Base-by-base conservation (phyloP, 2,797 vertebrate genomes). In the Acrossocheilus fasciatus region DNA sequence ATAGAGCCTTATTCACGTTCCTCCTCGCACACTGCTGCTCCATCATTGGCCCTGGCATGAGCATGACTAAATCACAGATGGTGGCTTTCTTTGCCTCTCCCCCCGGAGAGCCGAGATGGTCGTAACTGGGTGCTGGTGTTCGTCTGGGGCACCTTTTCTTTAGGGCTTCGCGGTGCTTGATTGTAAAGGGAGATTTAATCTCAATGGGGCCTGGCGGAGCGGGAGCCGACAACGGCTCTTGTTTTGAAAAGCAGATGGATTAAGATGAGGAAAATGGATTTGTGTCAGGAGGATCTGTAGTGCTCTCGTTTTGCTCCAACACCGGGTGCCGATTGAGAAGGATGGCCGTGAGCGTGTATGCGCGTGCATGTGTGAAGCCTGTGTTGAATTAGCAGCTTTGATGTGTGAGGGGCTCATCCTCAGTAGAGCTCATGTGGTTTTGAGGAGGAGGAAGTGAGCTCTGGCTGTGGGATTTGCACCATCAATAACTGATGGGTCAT, bases 21-120 rank as follows among this genome's bases (percentile, higher is more conserved):
- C 88, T 91, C 86, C 4, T 62, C 90, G 68, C 90, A 89, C 88
- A 90, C 89, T 91, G 81, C 86, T 92, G 86, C 86, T 89, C 87
- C 85, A 91, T 90, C 93, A 91, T 90, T 92, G 88, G 92, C 92
- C 93, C 92, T 96, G 94, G 96, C 95, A 95, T 94, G 93, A 95
- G 94, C 95, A 95, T 95, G 94, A 95, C 95, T 95, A 95, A 96
- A 95, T 93, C 94, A 94, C 95, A 96, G 96, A 96, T 96, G 95
- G 95, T 95, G 92, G 92, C 93, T 94, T 94, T 94, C 90, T 93
- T 93, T 93, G 86, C 81, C 85, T 93, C 93, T 83, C 90, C 94
- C 94, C 94, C 94, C 91, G 91, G 91, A 94, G 94, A 93, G 91
- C 93, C 92, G 91, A 94, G 93, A 94, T 92, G 91, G 89, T 93